Evolutionary conservation across 2,888 invertebrate genomes (phyloP).

Genomic region (Ceratothoa steindachneri): DNA sequence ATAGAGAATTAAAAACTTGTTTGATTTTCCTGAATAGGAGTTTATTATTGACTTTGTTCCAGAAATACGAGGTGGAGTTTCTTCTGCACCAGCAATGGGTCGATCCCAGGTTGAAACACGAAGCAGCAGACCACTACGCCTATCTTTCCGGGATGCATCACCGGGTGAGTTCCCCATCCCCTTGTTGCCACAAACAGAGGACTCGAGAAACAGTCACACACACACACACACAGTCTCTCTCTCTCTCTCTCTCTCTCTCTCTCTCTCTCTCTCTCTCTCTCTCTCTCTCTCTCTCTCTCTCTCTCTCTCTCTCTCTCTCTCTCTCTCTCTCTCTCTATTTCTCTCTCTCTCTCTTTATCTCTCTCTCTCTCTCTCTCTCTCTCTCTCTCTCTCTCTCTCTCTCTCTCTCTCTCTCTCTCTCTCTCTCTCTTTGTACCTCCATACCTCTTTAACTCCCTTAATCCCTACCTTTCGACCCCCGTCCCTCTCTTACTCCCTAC

Average conservation of each 20-base stretch:
- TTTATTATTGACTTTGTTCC: no score
- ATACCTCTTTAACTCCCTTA: no score
- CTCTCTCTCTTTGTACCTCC: not conserved
- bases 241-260: not conserved
- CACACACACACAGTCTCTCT: not conserved
- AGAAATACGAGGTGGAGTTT: slow-evolving; percentile 92
- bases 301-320: not conserved
- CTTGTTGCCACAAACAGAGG: no score
- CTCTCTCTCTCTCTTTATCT: no score
- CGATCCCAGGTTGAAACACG: slow-evolving; percentile 81
- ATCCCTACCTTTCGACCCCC: no score
- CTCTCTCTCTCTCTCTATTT: not conserved
- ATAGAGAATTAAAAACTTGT: no score
- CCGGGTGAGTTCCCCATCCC: slow-evolving; percentile 54
- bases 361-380: not conserved
- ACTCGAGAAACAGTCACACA: no score
- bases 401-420: not conserved
- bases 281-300: not conserved
- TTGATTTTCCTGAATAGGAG: no score
- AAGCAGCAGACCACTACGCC: slow-evolving; percentile 80
- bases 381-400: not conserved
- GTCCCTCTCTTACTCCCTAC: not conserved
- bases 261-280: not conserved
- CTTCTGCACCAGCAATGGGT: slow-evolving; percentile 89
- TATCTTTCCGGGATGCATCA: slow-evolving; percentile 89